Conservation (phyloP, 2,113 vertebrate species). For the Leiothrix lutea region DNA sequence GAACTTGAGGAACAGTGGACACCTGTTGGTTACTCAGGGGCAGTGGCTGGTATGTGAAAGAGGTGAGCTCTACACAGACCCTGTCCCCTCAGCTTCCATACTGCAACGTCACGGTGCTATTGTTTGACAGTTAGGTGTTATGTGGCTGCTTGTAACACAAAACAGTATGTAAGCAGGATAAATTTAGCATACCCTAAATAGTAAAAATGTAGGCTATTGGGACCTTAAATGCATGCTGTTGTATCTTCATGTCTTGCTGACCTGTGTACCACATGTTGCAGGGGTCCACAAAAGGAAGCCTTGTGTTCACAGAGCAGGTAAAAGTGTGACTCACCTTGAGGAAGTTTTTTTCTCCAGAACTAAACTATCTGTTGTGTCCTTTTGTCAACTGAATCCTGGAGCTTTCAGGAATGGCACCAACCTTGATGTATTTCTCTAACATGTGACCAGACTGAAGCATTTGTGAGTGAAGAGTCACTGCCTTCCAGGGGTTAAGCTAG, state of each 20-base stretch:
- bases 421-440: background rate
- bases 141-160: background rate
- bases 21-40: background rate
- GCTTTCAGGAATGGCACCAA: background rate
- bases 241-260: background rate
- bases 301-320: background rate
- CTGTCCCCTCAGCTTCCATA: background rate
- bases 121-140: background rate
- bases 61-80: background rate
- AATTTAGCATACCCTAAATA: background rate
- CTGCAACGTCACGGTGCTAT: background rate
- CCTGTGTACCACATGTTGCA: accelerated
- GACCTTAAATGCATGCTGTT: background rate
- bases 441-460: background rate
- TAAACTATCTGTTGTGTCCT: background rate
- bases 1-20: background rate
- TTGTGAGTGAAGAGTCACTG: background rate
- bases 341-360: background rate
- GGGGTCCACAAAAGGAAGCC: background rate
- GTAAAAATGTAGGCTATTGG: background rate
- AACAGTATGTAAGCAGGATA: background rate
- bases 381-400: background rate
- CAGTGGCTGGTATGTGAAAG: background rate
- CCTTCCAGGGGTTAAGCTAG: background rate
- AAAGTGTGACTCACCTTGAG: accelerated